Evolutionary conservation across 2,888 invertebrate species (phyloP).

Genomic region (Gortyna flavago): DNA sequence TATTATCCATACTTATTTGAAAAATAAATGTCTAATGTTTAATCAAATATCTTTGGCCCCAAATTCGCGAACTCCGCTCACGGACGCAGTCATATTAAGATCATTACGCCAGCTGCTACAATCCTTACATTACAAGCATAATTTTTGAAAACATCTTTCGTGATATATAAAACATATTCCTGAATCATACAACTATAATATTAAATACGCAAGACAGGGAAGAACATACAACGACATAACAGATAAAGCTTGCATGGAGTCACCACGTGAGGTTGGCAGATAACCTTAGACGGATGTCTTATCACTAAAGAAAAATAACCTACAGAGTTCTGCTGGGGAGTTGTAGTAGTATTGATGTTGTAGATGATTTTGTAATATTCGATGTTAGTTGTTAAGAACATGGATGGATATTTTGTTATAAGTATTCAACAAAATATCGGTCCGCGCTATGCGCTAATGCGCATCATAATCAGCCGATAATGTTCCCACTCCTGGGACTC

Average conservation of each 20-base stretch:
- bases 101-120: no score
- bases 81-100: no score
- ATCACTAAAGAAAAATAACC: slow-evolving; percentile 60
- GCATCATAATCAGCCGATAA: no score
- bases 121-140: neutral
- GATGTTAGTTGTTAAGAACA: neutral
- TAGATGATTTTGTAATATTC: neutral
- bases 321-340: slow-evolving; percentile 28
- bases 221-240: slow-evolving; percentile 29
- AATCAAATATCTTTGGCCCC: no score
- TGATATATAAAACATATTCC: slow-evolving; percentile 3
- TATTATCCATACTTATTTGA: no score
- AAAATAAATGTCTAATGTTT: no score
- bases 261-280: slow-evolving; percentile 37
- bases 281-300: slow-evolving; percentile 52
- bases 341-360: neutral
- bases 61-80: no score
- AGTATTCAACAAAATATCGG: no score
- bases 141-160: neutral
- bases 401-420: neutral
- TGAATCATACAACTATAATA: slow-evolving; percentile 12
- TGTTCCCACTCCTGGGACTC: no score
- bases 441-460: no score
- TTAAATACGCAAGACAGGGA: slow-evolving; percentile 28
- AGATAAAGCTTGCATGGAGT: slow-evolving; percentile 52